These are phyloP conservation scores for Matsumyia berberina DNA, from an alignment of 2,888 invertebrate genomes.

Conservation along the genomic window DNA sequence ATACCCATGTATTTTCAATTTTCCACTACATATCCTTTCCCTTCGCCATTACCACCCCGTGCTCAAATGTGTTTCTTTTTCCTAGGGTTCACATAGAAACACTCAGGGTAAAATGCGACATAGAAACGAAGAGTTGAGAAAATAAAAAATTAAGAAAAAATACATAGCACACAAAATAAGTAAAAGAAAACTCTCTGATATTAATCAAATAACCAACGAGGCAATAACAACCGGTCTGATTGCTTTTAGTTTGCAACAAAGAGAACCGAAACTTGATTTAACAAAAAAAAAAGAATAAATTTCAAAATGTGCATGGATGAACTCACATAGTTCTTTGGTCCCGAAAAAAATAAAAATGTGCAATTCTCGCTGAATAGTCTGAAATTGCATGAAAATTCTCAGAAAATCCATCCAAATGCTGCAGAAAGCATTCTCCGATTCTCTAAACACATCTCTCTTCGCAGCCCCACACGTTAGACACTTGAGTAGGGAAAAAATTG, in stretches of 20 bases:
- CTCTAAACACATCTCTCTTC: neutral
- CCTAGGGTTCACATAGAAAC: conserved; percentile 37
- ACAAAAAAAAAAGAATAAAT: neutral
- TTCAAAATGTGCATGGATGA: conserved; percentile 36
- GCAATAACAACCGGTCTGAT: conserved; percentile 77
- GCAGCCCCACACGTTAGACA: neutral
- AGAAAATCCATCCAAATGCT: conserved; percentile 11
- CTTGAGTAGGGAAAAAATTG: conserved; percentile 58
- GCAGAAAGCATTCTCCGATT: neutral
- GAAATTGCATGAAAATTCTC: neutral
- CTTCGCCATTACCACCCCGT: neutral
- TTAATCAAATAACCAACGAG: conserved; percentile 74
- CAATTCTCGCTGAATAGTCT: neutral
- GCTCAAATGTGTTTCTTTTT: neutral
- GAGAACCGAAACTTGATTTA: conserved; percentile 27
- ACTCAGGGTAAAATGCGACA: conserved; percentile 53
- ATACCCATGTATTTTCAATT: conserved; percentile 22
- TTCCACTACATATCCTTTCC: conserved; percentile 32
- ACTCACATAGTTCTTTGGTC: conserved; percentile 13
- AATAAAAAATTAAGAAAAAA: conserved; percentile 23
- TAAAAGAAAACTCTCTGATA: conserved; percentile 56
- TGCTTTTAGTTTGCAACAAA: conserved; percentile 42
- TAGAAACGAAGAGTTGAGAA: neutral
- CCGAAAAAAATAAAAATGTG: too few relatives aligned
- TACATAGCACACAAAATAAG: conserved; percentile 1